Conservation (phyloP, 2,888 invertebrate species). For the Unio delphinus region DNA sequence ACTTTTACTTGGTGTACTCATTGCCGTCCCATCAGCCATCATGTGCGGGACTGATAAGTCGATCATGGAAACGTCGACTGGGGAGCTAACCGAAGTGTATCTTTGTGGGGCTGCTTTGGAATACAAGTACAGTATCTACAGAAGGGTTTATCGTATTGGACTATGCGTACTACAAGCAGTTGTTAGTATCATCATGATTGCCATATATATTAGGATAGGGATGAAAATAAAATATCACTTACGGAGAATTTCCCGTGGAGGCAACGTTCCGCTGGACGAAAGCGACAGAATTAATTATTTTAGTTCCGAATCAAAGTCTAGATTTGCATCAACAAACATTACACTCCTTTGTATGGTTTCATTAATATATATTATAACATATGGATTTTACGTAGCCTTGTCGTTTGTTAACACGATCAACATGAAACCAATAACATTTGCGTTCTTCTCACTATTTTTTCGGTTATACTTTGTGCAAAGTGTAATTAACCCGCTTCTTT, state of each 20-base stretch:
- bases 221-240: too few species aligned
- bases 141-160: conserved; percentile 18
- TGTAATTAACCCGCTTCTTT: conserved; percentile 27
- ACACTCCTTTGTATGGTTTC: conserved; percentile 28
- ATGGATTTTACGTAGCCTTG: conserved; percentile 20
- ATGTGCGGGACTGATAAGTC: conserved; percentile 19
- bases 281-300: too few species aligned
- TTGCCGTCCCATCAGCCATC: conserved; percentile 25
- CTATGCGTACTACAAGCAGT: conserved; percentile 13
- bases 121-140: conserved; percentile 7
- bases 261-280: too few species aligned
- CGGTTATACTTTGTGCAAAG: conserved; percentile 31
- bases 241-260: too few species aligned
- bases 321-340: conserved; percentile 14
- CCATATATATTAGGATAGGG: conserved; percentile 27
- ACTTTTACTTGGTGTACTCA: conserved; percentile 18
- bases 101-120: conserved; percentile 20
- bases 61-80: conserved; percentile 13
- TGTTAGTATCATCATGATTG: conserved; percentile 17
- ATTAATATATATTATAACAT: conserved; percentile 27
- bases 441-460: conserved; percentile 22
- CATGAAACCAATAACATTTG: conserved; percentile 17
- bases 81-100: conserved; percentile 12
- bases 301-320: too few species aligned
- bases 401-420: conserved; percentile 25